Evolutionary conservation across 2,113 vertebrate genomes (phyloP).

Genomic region (Lycaon pictus): DNA sequence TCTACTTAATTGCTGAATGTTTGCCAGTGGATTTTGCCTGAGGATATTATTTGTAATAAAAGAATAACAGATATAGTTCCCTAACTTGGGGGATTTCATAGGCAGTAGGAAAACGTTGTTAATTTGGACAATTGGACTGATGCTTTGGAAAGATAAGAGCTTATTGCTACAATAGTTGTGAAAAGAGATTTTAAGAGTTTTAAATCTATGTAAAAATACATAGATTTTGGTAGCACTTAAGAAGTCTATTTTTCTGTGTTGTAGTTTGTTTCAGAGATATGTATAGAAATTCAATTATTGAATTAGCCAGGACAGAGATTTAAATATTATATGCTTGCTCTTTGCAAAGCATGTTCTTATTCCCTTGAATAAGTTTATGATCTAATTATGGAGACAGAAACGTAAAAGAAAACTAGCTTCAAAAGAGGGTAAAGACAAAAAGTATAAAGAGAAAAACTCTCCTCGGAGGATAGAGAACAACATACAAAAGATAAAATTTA

Average conservation of each 20-base stretch:
- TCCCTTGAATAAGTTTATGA: not conserved
- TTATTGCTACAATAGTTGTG: not conserved
- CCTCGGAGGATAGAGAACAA: not conserved
- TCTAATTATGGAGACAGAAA: conserved; percentile 34
- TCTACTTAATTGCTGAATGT: conserved; percentile 6
- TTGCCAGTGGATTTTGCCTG: conserved; percentile 35
- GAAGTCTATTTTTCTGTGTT: not conserved
- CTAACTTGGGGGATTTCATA: conserved; percentile 1
- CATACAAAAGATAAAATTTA: not conserved
- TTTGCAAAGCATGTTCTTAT: not conserved
- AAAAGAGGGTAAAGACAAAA: too few relatives aligned
- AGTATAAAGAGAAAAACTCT: not conserved
- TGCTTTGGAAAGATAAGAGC: not conserved
- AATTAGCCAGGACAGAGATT: not conserved
- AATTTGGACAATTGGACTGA: not conserved
- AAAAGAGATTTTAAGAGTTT: conserved; percentile 5
- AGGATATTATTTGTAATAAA: conserved; percentile 51
- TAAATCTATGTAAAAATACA: conserved; percentile 38
- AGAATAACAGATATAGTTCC: not conserved
- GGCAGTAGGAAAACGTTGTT: not conserved
- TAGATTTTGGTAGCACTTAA: not conserved
- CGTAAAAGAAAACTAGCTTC: not conserved
- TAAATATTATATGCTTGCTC: not conserved
- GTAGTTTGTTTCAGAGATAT: conserved; percentile 40
- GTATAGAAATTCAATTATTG: not conserved